These are phyloP conservation scores for Pimephales promelas DNA, from an alignment of 2,113 vertebrate genomes.

Conservation along the genomic window DNA sequence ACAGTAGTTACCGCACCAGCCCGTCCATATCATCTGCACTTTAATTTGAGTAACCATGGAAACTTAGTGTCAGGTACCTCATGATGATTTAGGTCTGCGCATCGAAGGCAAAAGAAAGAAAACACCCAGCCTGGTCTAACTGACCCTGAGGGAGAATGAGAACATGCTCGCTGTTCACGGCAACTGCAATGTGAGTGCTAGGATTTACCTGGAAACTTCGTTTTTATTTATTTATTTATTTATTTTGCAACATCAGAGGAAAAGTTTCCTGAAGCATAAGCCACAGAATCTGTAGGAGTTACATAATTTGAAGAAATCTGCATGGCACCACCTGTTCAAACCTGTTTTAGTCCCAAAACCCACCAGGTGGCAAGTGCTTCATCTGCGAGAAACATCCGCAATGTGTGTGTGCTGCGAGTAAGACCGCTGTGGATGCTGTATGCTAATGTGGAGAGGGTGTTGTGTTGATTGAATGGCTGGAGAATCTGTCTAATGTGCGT, in stretches of 20 bases:
- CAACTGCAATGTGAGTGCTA: not conserved
- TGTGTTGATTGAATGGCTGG: conserved; percentile 49
- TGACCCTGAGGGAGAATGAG: conserved; percentile 1
- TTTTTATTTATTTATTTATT: conserved; percentile 32
- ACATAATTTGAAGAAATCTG: conserved; percentile 55
- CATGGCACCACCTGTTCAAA: conserved; percentile 55
- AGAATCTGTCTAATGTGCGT: conserved; percentile 42
- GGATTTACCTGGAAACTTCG: conserved; percentile 19
- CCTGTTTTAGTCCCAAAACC: conserved; percentile 49
- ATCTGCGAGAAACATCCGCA: conserved; percentile 45
- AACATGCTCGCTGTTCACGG: conserved; percentile 10
- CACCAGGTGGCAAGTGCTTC: conserved; percentile 50
- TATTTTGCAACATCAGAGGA: conserved; percentile 52
- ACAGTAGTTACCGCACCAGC: conserved; percentile 49
- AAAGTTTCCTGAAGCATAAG: conserved; percentile 39
- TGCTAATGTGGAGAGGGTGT: conserved; percentile 29
- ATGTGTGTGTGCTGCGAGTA: conserved; percentile 33
- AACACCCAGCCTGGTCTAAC: not conserved
- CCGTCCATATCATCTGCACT: conserved; percentile 50
- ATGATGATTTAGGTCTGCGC: conserved; percentile 50
- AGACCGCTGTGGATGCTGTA: conserved; percentile 7
- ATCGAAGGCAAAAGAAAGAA: conserved; percentile 34
- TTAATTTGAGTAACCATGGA: conserved; percentile 62
- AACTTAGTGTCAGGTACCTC: conserved; percentile 52
- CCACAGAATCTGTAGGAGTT: conserved; percentile 38